Evolutionary conservation across 2,888 invertebrate species (phyloP), one percentile per base, ranked within the genome.

Genomic region (Cryptops parisi): DNA sequence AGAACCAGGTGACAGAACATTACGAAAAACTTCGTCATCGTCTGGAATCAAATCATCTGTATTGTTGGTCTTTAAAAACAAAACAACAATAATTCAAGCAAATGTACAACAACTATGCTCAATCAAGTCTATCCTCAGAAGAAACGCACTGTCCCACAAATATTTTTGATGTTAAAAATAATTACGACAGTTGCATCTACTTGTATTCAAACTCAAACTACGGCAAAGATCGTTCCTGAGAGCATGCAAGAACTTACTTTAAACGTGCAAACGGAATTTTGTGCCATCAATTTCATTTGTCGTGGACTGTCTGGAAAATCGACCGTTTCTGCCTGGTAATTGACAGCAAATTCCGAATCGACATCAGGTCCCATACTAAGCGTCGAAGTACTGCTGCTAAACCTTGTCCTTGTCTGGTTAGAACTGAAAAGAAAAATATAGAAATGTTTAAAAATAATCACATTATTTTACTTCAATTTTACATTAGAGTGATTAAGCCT

Each of bases 1-100:
- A 54, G 72, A 66, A 64, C 74, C 72, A 15, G 72, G 70, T 58
- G 72, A 72, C 38, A 74, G 62, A 57, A 72, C 70, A 6, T 74
- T 73, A 61, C 72, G 72, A 60, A 74, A 74, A 3, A 53, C 53
- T 15, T 56, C 56, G 21, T 56, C 56, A 23, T 56, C 56, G n/a
- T 52, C 53, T n/a, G n/a, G n/a, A n/a, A n/a, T n/a, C n/a, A n/a
- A n/a, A n/a, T n/a, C n/a, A n/a, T n/a, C n/a, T n/a, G n/a, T n/a
- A n/a, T n/a, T n/a, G n/a, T n/a, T n/a, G n/a, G n/a, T n/a, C n/a
- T n/a, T n/a, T n/a, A n/a, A n/a, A n/a, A n/a, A n/a, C n/a, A n/a
- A n/a, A n/a, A n/a, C n/a, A n/a, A n/a, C n/a, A n/a, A n/a, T n/a
- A n/a, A n/a, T n/a, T n/a, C n/a, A n/a, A n/a, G n/a, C n/a, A n/a